Percentiles rank a stretch among this genome's conserved stretches.
Evolutionary conservation across 2,888 invertebrate species (phyloP).

Genomic region (Perdita meconis): DNA sequence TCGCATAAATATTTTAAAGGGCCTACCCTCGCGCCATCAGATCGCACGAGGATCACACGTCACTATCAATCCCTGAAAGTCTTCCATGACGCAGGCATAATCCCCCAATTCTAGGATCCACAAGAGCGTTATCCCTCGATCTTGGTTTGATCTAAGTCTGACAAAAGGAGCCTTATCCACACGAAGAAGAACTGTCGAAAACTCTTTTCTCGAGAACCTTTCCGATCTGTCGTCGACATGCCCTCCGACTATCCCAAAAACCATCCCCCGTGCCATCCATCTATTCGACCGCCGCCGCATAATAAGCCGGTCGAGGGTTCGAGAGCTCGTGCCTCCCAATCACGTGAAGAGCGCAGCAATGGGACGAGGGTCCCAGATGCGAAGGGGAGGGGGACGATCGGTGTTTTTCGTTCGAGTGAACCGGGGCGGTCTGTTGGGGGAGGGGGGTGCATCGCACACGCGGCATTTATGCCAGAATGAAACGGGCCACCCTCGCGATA

Average conservation of each 20-base stretch:
- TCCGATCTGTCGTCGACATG: constrained; percentile 68
- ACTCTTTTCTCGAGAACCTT: constrained; percentile 55
- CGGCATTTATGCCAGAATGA: constrained; percentile 76
- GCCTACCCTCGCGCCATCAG: not conserved
- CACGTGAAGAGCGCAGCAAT: constrained; percentile 61
- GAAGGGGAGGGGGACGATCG: constrained; percentile 37
- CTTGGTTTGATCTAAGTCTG: not conserved
- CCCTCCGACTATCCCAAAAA: constrained; percentile 56
- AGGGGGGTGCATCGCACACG: constrained; percentile 78
- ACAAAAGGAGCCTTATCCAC: constrained; percentile 39
- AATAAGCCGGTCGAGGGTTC: constrained; percentile 78
- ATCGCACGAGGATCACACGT: too few species aligned
- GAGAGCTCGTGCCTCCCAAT: constrained; percentile 66
- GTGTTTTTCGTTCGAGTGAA: constrained; percentile 69
- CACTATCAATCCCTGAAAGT: not conserved
- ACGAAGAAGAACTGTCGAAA: constrained; percentile 63
- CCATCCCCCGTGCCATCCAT: constrained; percentile 74
- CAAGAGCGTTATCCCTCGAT: not conserved
- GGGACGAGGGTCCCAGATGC: constrained; percentile 39
- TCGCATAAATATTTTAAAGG: constrained; percentile 3
- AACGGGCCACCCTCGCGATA: constrained; percentile 72
- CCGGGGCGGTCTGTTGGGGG: constrained; percentile 78
- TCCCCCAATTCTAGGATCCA: not conserved
- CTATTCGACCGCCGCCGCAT: constrained; percentile 71
- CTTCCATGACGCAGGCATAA: not conserved